Conservation (phyloP, 2,797 vertebrate species). For the Channa striata region DNA sequence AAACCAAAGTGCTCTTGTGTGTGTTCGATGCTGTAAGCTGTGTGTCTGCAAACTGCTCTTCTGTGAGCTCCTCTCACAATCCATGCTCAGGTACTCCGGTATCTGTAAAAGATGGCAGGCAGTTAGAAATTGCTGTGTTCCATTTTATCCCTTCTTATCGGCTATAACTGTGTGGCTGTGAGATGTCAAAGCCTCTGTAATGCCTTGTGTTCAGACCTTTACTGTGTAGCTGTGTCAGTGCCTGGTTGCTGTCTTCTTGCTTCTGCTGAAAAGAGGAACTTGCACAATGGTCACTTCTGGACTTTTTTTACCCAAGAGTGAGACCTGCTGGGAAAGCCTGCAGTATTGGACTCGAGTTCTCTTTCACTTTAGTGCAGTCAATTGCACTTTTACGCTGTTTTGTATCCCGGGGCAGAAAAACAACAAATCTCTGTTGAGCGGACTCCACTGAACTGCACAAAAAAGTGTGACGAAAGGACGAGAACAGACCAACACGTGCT, state of each 20-base stretch:
- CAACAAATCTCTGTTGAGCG: background rate
- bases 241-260: background rate
- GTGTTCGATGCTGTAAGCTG: background rate
- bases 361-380: background rate
- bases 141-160: background rate
- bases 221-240: background rate
- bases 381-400: background rate
- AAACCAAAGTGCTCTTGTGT: background rate
- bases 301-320: background rate
- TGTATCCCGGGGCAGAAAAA: background rate
- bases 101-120: constrained; percentile 1
- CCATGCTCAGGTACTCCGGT: background rate
- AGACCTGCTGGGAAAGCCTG: no score
- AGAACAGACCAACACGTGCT: constrained; percentile 7
- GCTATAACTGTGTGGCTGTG: constrained; percentile 9
- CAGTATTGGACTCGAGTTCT: background rate
- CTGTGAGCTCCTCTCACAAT: no score
- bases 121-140: constrained; percentile 14
- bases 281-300: background rate
- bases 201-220: background rate
- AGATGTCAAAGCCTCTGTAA: background rate
- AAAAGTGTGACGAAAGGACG: constrained; percentile 11
- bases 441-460: background rate
- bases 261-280: background rate
- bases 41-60: background rate